These are phyloP conservation scores for Andrena minutula DNA, from an alignment of 2,888 invertebrate species.

Conservation along the genomic window DNA sequence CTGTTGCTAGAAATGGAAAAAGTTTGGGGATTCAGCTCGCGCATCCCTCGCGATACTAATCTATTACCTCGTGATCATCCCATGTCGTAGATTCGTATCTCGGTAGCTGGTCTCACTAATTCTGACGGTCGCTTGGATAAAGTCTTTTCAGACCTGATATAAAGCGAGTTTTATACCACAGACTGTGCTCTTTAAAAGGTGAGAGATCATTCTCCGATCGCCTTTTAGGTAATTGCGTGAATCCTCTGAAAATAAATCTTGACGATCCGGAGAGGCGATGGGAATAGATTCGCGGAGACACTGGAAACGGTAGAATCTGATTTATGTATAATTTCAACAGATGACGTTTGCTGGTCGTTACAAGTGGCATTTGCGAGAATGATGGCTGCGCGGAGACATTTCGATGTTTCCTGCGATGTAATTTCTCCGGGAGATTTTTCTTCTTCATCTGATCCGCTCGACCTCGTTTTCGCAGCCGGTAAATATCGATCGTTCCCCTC, in stretches of 20 bases:
- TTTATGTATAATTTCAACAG: too few relatives aligned
- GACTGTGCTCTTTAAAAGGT: neutral
- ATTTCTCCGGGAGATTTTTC: constrained; percentile 49
- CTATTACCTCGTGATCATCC: constrained; percentile 21
- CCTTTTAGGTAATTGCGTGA: too few relatives aligned
- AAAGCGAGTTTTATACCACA: neutral
- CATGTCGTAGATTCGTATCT: neutral
- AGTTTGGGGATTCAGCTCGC: constrained; percentile 9
- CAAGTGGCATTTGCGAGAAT: constrained; percentile 30
- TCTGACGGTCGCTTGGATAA: neutral
- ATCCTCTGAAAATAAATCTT: neutral
- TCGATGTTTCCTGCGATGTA: constrained; percentile 49
- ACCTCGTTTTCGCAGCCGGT: constrained; percentile 42
- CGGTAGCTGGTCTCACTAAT: neutral
- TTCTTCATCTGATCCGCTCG: constrained; percentile 50
- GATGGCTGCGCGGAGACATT: constrained; percentile 34
- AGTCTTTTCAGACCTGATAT: neutral
- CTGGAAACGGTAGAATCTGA: too few relatives aligned
- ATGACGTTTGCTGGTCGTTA: neutral
- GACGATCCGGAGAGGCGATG: neutral
- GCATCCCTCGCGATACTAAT: constrained; percentile 13
- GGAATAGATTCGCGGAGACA: too few relatives aligned
- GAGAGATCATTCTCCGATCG: too few relatives aligned
- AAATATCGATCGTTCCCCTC: constrained; percentile 56
- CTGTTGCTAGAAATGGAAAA: constrained; percentile 31